phyloP scores from a whole-genome alignment of 2,888 invertebrate species.

The Caenorhabditis becei region DNA sequence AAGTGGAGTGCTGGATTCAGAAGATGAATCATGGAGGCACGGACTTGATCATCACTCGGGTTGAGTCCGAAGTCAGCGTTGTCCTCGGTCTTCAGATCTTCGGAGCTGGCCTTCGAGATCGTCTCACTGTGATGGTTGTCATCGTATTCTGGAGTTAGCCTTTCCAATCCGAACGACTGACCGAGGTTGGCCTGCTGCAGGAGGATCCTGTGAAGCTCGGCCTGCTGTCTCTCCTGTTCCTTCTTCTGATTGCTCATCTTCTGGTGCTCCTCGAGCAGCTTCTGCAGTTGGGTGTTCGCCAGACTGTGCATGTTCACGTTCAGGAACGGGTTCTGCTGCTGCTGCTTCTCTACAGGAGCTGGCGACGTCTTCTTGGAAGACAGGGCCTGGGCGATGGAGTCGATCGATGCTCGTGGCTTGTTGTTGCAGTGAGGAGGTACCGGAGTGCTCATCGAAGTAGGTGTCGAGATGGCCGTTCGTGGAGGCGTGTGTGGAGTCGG shows the following conservation, averaged over 20 bases:
- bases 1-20: conserved; percentile 64
- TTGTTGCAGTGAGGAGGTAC: conserved; percentile 31
- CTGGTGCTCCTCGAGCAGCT: conserved; percentile 49
- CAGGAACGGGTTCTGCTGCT: conserved; percentile 1
- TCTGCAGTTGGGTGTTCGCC: conserved; percentile 24
- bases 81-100: conserved; percentile 59
- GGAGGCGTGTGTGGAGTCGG: conserved; percentile 56
- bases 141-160: conserved; percentile 60
- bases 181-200: conserved; percentile 33
- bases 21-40: conserved; percentile 67
- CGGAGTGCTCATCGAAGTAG: conserved; percentile 45
- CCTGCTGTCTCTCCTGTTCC: conserved; percentile 64
- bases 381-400: conserved; percentile 50
- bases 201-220: conserved; percentile 67
- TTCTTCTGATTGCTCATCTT: conserved; percentile 45
- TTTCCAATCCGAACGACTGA: conserved; percentile 32
- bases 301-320: conserved; percentile 22
- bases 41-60: conserved; percentile 65
- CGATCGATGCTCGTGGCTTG: conserved; percentile 52
- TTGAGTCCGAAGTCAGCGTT: conserved; percentile 63
- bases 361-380: conserved; percentile 54
- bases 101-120: conserved; percentile 57
- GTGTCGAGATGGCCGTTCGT: conserved; percentile 53
- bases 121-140: conserved; percentile 60
- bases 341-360: conserved; percentile 18